A percentile compares a stretch with the other conserved stretches of the same genome.
Evolutionary conservation across 2,888 invertebrate genomes (phyloP).

Genomic region (Drosophila borborema): DNA sequence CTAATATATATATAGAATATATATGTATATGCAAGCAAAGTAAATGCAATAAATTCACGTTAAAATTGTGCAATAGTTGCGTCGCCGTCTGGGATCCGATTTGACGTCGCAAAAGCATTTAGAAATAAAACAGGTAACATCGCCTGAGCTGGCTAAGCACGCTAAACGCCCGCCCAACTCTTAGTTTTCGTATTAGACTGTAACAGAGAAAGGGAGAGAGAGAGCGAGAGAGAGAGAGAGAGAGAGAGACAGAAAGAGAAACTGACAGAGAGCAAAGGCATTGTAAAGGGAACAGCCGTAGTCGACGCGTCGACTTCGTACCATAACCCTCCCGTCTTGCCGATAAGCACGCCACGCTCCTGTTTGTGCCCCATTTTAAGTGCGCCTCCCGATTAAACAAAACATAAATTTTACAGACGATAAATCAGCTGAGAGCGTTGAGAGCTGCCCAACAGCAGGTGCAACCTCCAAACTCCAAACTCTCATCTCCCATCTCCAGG

Average conservation of each 20-base stretch:
- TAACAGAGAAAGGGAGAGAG: not conserved
- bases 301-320: constrained; percentile 3
- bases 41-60: constrained; percentile 67
- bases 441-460: constrained; percentile 66
- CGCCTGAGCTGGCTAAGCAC: constrained; percentile 6
- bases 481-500: not conserved
- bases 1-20: too few species aligned
- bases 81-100: constrained; percentile 31
- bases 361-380: constrained; percentile 45
- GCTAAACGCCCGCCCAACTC: constrained; percentile 8
- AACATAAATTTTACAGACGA: constrained; percentile 79
- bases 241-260: not conserved
- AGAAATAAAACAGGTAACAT: constrained; percentile 55
- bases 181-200: constrained; percentile 3
- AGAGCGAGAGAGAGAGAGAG: not conserved
- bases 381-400: constrained; percentile 81
- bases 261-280: not conserved
- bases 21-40: not conserved
- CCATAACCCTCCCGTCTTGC: not conserved
- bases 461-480: constrained; percentile 23
- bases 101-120: constrained; percentile 31
- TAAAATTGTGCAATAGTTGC: constrained; percentile 69
- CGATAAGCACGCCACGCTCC: constrained; percentile 12
- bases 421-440: constrained; percentile 67
- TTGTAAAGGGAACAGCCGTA: not conserved